These are phyloP conservation scores for Isichthys henryi DNA, from an alignment of 2,113 vertebrate species.

Conservation along the genomic window DNA sequence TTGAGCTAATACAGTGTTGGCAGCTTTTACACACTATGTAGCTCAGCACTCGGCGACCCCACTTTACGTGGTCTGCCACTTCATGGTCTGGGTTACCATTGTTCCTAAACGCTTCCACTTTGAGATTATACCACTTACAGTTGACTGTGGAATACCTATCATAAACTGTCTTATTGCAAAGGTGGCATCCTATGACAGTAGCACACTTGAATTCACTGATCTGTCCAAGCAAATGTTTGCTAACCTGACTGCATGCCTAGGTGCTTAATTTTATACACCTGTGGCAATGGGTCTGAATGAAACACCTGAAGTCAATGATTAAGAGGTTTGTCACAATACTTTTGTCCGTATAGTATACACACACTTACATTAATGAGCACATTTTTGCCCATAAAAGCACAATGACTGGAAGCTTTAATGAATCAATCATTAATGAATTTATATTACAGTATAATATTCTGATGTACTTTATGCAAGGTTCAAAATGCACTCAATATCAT, in stretches of 20 bases:
- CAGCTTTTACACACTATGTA: background rate
- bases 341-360: background rate
- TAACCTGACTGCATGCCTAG: background rate
- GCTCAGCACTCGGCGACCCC: background rate
- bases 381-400: background rate
- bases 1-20: background rate
- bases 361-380: background rate
- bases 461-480: background rate
- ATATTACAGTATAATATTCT: background rate
- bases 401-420: background rate
- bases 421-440: background rate
- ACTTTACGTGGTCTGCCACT: background rate
- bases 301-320: background rate
- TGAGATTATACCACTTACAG: background rate
- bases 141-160: background rate
- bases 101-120: background rate
- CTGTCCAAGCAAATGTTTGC: background rate
- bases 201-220: background rate
- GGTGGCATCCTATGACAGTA: background rate
- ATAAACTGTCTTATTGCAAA: background rate
- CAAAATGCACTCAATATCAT: background rate
- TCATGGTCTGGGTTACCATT: background rate
- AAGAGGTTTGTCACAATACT: background rate
- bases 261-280: background rate
- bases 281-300: background rate